Conservation (phyloP, 2,888 invertebrate species). For the Epirrhoe tristata region DNA sequence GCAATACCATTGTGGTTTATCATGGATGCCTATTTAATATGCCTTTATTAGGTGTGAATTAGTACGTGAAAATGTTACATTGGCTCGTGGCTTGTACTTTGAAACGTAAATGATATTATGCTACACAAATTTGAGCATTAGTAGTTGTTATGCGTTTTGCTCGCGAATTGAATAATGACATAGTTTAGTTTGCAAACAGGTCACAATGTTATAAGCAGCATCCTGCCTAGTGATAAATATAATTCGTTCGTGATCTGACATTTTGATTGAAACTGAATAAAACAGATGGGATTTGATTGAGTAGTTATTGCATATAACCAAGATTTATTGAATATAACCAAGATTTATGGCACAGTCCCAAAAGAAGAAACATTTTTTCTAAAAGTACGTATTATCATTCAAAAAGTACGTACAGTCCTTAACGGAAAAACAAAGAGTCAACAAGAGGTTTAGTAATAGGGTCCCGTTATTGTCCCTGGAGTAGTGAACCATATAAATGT, state of each 20-base stretch:
- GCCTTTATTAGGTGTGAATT: slow-evolving; percentile 4
- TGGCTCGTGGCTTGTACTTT: background rate
- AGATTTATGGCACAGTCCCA: too few relatives aligned
- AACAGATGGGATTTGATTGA: background rate
- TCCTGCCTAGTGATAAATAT: slow-evolving; percentile 28
- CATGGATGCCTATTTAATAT: background rate
- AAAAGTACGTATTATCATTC: too few relatives aligned
- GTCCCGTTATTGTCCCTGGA: too few relatives aligned
- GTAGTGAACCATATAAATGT: background rate
- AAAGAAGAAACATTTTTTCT: too few relatives aligned
- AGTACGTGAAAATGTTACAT: background rate
- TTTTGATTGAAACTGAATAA: slow-evolving; percentile 2
- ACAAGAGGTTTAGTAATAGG: too few relatives aligned
- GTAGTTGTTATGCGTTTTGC: slow-evolving; percentile 22
- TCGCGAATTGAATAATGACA: slow-evolving; percentile 31
- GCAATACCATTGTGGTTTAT: slow-evolving; percentile 8
- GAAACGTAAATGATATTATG: background rate
- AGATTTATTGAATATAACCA: too few relatives aligned
- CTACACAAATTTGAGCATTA: background rate
- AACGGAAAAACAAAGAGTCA: too few relatives aligned
- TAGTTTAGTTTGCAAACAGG: slow-evolving; percentile 31
- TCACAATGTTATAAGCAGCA: slow-evolving; percentile 29
- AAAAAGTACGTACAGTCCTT: too few relatives aligned
- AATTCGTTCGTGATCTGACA: slow-evolving; percentile 4
- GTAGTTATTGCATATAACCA: background rate